A percentile compares a stretch with the other conserved stretches of the same genome.
These are phyloP conservation scores for Pediacus dermestoides DNA, from an alignment of 2,888 invertebrate genomes.

Conservation along the genomic window DNA sequence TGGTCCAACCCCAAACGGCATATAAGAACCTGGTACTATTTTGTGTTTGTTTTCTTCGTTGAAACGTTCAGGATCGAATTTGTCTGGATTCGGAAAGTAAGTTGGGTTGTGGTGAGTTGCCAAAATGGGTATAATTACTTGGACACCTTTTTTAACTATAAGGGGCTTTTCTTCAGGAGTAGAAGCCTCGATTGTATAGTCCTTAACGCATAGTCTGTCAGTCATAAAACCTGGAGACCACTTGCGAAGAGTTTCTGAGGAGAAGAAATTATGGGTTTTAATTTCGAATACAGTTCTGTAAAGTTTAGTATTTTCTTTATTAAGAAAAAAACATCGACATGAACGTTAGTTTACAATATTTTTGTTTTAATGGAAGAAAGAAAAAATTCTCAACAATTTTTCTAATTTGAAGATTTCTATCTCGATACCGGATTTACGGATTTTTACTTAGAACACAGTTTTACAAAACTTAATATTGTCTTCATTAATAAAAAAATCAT, in stretches of 20 bases:
- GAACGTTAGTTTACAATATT: too few species aligned
- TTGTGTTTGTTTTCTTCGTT: slow-evolving; percentile 37
- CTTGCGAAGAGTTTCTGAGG: slow-evolving; percentile 53
- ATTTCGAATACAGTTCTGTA: slow-evolving; percentile 44
- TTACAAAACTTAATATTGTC: too few species aligned
- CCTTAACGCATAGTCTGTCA: slow-evolving; percentile 52
- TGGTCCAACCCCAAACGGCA: slow-evolving; percentile 55
- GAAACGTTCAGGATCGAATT: slow-evolving; percentile 47
- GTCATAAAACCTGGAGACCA: slow-evolving; percentile 51
- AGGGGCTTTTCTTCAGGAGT: slow-evolving; percentile 18
- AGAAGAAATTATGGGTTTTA: slow-evolving; percentile 25
- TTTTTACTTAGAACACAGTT: too few species aligned
- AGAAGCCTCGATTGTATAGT: slow-evolving; percentile 39
- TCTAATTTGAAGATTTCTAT: too few species aligned
- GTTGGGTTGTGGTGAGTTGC: slow-evolving; percentile 46
- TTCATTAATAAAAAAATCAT: too few species aligned
- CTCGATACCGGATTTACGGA: too few species aligned
- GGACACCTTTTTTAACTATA: slow-evolving; percentile 31
- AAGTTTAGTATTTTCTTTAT: too few species aligned
- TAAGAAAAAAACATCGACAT: too few species aligned
- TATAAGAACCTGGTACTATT: slow-evolving; percentile 49
- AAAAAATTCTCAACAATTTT: too few species aligned
- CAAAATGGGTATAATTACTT: slow-evolving; percentile 38
- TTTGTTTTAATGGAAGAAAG: too few species aligned
- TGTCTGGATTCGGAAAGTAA: slow-evolving; percentile 47